Conservation (phyloP, 2,797 vertebrate species). For the Hyperoplus lanceolatus region DNA sequence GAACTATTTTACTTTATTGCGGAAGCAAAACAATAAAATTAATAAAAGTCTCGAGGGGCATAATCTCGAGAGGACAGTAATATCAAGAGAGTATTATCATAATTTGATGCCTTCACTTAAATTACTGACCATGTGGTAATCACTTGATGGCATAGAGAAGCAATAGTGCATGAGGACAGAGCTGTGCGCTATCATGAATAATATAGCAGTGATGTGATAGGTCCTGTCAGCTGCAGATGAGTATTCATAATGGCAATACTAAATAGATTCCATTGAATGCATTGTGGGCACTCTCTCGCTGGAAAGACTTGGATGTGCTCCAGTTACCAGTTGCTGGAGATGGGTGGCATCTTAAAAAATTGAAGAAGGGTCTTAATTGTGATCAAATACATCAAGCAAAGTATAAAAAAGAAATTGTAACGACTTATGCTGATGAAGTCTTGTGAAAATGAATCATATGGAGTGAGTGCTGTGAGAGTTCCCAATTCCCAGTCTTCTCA, state of each 20-base stretch:
- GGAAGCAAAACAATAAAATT: constrained; percentile 15
- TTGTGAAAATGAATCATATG: constrained; percentile 63
- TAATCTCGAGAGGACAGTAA: constrained; percentile 46
- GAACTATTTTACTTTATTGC: constrained; percentile 25
- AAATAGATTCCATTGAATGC: constrained; percentile 46
- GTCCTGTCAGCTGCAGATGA: constrained; percentile 51
- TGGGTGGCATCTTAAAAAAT: constrained; percentile 43
- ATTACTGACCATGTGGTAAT: constrained; percentile 70
- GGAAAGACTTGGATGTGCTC: constrained; percentile 47
- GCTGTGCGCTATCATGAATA: constrained; percentile 39
- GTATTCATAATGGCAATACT: constrained; percentile 51
- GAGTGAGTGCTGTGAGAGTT: constrained; percentile 50
- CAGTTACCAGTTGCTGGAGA: constrained; percentile 43
- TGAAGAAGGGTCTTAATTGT: constrained; percentile 44
- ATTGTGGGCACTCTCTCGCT: constrained; percentile 40
- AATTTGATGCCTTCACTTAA: constrained; percentile 63
- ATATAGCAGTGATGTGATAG: constrained; percentile 45
- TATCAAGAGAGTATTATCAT: constrained; percentile 56
- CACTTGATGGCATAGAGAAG: constrained; percentile 55
- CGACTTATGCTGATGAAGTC: constrained; percentile 48
- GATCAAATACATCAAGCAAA: constrained; percentile 51
- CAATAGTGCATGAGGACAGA: constrained; percentile 34
- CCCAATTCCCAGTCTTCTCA: constrained; percentile 30
- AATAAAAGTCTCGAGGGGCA: constrained; percentile 35
- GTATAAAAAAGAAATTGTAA: constrained; percentile 30